Evolutionary conservation across 1,140 invertebrate genomes (phyloP), one percentile per base, ranked within the genome.

Genomic region (Calliphora vicina): DNA sequence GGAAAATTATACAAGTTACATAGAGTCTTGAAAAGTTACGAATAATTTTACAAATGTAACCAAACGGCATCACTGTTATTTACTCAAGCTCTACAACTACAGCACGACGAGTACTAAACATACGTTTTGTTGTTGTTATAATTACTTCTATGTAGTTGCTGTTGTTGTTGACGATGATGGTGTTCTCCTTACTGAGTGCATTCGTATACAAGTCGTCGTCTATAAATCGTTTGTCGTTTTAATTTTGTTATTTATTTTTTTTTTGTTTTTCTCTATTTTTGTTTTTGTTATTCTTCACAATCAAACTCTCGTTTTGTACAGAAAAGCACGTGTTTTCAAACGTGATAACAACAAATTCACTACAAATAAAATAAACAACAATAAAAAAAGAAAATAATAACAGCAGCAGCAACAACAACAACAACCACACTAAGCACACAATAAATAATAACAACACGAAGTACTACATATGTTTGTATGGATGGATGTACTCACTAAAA

Each of bases 261-360:
- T 20, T 76, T 78, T 71, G 29, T 76, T 35, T 35, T 35, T 35
- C 35, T 35, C 35, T 35, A 35, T 35, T 35, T 35, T 35, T 29
- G 45, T 83, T 23, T 43, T 74, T 83, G 26, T 80, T 83, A 81
- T 42, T 67, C 57, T 80, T 78, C 82, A 42, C 78, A 71, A 83
- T 78, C 76, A 80, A 83, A 80, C 74, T 78, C 73, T 67, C 76
- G 23, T 61, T 67, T 82, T 29, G 61, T 29, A 80, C 43, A 45
- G 35, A 81, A 84, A 85, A 86, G 88, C 88, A 89, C 88, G 88
- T 89, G 88, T 87, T 86, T 86, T 85, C 83, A 89, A 89, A 89
- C 88, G 88, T 89, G 88, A 89, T 89, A 88, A 84, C 84, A 84
- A 86, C 86, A 88, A 82, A 87, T 85, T 50, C 57, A 50, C 35